Evolutionary conservation across 2,113 vertebrate genomes (phyloP).

Genomic region (Megalops atlanticus): DNA sequence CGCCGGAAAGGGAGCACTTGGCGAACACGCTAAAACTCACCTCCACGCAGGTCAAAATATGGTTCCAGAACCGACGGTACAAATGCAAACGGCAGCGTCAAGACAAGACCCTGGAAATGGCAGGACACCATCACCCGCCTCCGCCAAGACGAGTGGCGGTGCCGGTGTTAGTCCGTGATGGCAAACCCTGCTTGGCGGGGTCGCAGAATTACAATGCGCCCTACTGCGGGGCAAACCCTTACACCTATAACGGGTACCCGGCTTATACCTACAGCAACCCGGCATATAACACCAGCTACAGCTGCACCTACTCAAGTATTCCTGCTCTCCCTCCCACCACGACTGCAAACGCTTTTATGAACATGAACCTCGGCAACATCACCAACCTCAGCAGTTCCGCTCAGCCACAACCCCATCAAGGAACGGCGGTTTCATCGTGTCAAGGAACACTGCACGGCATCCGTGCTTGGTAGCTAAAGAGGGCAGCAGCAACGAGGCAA

Average conservation of each 20-base stretch:
- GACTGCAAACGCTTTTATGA: constrained; percentile 77
- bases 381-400: constrained; percentile 65
- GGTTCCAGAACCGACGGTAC: constrained; percentile 95
- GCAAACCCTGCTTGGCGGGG: constrained; percentile 86
- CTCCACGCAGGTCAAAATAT: constrained; percentile 95
- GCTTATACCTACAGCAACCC: constrained; percentile 80
- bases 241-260: constrained; percentile 82
- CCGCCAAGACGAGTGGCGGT: constrained; percentile 88
- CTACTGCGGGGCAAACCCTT: constrained; percentile 74
- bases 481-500: background rate
- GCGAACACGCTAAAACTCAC: constrained; percentile 88
- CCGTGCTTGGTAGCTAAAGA: constrained; percentile 83
- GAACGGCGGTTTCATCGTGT: constrained; percentile 74
- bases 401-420: constrained; percentile 74
- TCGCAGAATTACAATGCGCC: constrained; percentile 77
- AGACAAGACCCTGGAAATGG: constrained; percentile 87
- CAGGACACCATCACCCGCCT: constrained; percentile 72
- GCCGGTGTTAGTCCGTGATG: constrained; percentile 88
- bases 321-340: constrained; percentile 67
- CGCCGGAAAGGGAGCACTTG: constrained; percentile 89
- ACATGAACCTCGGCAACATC: constrained; percentile 76
- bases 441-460: constrained; percentile 90
- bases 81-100: constrained; percentile 94
- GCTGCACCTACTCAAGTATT: constrained; percentile 81
- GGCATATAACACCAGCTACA: constrained; percentile 81